Conservation (phyloP, 2,888 invertebrate genomes). For the Hesperia comma region DNA sequence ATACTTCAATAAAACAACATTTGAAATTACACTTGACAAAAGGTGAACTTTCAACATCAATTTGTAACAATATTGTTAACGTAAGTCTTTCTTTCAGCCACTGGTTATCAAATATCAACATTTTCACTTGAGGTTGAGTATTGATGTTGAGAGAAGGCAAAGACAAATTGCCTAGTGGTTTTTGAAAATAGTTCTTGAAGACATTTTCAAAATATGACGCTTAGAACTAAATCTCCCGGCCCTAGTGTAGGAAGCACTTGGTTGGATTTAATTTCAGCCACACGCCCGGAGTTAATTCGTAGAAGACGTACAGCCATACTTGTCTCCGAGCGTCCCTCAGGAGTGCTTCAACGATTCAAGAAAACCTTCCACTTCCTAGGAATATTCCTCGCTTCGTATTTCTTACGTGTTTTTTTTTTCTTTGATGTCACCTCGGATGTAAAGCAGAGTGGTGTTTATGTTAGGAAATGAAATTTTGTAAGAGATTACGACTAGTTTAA, state of each 20-base stretch:
- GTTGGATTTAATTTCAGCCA: slow-evolving; percentile 31
- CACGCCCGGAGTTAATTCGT: slow-evolving; percentile 42
- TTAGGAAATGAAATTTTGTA: neutral
- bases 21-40: too few relatives aligned
- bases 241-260: slow-evolving; percentile 11
- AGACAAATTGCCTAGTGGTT: too few relatives aligned
- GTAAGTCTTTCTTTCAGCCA: too few relatives aligned
- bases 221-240: neutral
- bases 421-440: slow-evolving; percentile 2
- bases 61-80: too few relatives aligned
- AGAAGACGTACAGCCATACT: slow-evolving; percentile 49
- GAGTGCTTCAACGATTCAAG: slow-evolving; percentile 41
- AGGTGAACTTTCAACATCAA: too few relatives aligned
- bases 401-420: slow-evolving; percentile 17
- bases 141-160: too few relatives aligned
- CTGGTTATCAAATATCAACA: too few relatives aligned
- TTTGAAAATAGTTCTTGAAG: too few relatives aligned
- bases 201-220: neutral
- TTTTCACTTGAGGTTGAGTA: too few relatives aligned
- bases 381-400: slow-evolving; percentile 38
- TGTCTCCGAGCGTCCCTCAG: slow-evolving; percentile 46
- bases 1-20: too few relatives aligned
- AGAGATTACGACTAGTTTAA: neutral
- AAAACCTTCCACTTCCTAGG: slow-evolving; percentile 42
- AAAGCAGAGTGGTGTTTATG: neutral